These are phyloP conservation scores for Epinephelus cyanopodus DNA, from an alignment of 2,113 vertebrate genomes.

Conservation along the genomic window DNA sequence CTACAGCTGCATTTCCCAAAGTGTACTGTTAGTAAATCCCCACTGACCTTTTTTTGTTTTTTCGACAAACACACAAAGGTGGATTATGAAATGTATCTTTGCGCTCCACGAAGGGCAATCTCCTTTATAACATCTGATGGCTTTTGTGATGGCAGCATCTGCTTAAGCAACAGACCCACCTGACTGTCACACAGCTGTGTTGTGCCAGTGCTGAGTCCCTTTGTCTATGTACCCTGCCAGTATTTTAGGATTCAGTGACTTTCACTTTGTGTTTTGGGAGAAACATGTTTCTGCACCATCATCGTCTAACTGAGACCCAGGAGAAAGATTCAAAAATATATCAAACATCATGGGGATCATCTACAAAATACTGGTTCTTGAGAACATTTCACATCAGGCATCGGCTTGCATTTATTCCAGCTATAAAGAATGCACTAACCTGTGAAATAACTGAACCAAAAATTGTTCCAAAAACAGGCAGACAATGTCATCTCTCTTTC, in stretches of 20 bases:
- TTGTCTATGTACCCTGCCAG: neutral
- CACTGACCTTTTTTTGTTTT: constrained; percentile 23
- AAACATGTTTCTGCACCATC: neutral
- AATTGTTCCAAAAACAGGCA: neutral
- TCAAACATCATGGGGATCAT: neutral
- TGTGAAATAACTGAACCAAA: neutral
- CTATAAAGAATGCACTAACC: neutral
- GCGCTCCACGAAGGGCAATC: constrained; percentile 21
- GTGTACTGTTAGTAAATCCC: constrained; percentile 36
- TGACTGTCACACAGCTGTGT: constrained; percentile 35
- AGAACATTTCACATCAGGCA: neutral
- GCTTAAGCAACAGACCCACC: constrained; percentile 34
- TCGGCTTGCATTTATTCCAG: neutral
- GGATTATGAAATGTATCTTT: constrained; percentile 37
- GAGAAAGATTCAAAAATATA: neutral
- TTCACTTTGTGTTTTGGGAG: constrained; percentile 19
- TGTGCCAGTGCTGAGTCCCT: constrained; percentile 22
- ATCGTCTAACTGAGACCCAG: neutral
- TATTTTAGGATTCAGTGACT: constrained; percentile 52
- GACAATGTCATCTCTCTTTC: neutral
- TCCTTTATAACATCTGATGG: constrained; percentile 40
- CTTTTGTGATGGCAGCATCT: constrained; percentile 40
- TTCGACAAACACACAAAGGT: constrained; percentile 30
- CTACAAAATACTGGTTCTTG: neutral
- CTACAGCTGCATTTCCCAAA: constrained; percentile 22